Base-by-base conservation (phyloP, 1,140 invertebrate species). In the Tetramorium parvispinum region DNA sequence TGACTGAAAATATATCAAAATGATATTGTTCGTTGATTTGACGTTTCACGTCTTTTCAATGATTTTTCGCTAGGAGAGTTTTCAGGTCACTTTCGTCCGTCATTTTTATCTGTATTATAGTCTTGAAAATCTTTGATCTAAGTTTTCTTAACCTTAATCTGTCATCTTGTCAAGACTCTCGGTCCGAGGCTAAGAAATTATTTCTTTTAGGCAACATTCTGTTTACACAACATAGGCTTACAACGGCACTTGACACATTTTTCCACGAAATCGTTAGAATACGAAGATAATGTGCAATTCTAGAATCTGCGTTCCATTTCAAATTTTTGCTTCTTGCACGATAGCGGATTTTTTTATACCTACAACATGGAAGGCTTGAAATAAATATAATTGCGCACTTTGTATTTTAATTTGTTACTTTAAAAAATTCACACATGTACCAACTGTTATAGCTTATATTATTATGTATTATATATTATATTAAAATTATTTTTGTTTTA, bases 261-360 rank as follows among this genome's bases (percentile, higher is more conserved):
- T 66, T 10, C n/a, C 13, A 32, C 16, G 32, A 66, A 66, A 1
- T 78, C 32, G 13, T 66, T 79, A 66, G 61, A 66, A 79, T 53
- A 55, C 49, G 63, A 43, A 81, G 68, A 49, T 81, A 53, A 55
- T 18, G 46, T 18, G 27, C 18, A 16, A 21, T 24, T 46, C 18
- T 27, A 27, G 7, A 70, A 3, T 27, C 16, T 63, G 16, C 8
- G 11, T 27, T 59, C 5, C 57, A 43, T 7, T 16, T 6, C 13
- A 40, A 32, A 71, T n/a, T n/a, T 70, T 18, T 51, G 3, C 46
- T n/a, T 10, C 16, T 51, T 21, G 8, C n/a, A 37, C 16, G 7
- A 27, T 27, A 18, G 51, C 51, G 18, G 0, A 21, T 43, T 11
- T 63, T 66, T 66, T 32, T 2, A 7, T 43, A 11, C 3, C n/a